Percentiles rank a stretch among this genome's conserved stretches.
These are phyloP conservation scores for pig (Sus scrofa) DNA, from an alignment of 2,113 vertebrate species.

Conservation along the genomic window T2T-Sscrofa CM000814.6:44293001-44293500, in stretches of 20 bases:
- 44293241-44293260: not conserved
- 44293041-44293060: not conserved
- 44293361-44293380: not conserved
- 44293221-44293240: not conserved
- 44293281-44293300: not conserved
- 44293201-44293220: not conserved
- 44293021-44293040: not conserved
- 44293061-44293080: not conserved
- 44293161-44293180: not conserved
- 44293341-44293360: accelerated
- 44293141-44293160: not conserved
- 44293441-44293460: not conserved
- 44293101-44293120: not conserved
- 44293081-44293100: not conserved
- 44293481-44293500: not conserved
- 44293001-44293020: not conserved
- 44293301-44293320: too few species aligned
- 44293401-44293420: not conserved
- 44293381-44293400: not conserved
- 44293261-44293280: not conserved
- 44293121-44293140: not conserved
- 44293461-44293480: not conserved
- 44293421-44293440: accelerated
- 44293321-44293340: not conserved
- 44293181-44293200: not conserved